Evolutionary conservation across 2,113 vertebrate genomes (phyloP), one percentile per base, ranked within the genome.

Genomic region (Panthera tigris): DNA sequence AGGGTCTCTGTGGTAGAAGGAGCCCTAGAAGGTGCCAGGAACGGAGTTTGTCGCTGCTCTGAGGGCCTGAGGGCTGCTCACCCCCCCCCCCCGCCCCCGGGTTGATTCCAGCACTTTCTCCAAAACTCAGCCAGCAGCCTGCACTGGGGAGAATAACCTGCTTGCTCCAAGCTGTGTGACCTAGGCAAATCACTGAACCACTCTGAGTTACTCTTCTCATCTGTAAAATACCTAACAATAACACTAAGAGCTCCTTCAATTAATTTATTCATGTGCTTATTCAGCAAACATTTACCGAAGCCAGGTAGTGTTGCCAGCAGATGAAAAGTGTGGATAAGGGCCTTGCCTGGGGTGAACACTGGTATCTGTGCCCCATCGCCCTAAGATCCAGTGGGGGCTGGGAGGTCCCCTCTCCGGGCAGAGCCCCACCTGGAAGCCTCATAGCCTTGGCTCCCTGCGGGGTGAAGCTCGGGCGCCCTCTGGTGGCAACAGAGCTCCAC

Each of bases 381-480:
- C 1, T 1, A n/a, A 66, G 27, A 48, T 52, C 48, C 83, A 36
- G 21, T 45, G 33, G 39, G 33, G 11, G 73, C 36, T 68, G 23
- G 79, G 5, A 7, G 19, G 7, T 5, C 25, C 19, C 29, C 15
- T 31, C 48, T 63, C 19, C 5, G 63, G 23, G 18, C 29, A 4
- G 27, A 16, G 14, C 6, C 45, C 18, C 52, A 8, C 65, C 31
- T 16, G 18, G 33, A 21, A n/a, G 41, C 29, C 41, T 16, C 3
- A 0, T 0, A 2, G 23, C 21, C 36, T 11, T 1, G 52, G 63
- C 65, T 86, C 78, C 83, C 69, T 10, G 84, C 3, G 13, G 76
- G 80, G 84, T 91, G 94, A 96, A 61, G 84, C 93, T 85, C 52
- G 4, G 65, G 81, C n/a, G 80, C 98, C 97, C 97, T 95, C 97